Conservation (phyloP, 2,888 invertebrate genomes). For the Pocota personata region DNA sequence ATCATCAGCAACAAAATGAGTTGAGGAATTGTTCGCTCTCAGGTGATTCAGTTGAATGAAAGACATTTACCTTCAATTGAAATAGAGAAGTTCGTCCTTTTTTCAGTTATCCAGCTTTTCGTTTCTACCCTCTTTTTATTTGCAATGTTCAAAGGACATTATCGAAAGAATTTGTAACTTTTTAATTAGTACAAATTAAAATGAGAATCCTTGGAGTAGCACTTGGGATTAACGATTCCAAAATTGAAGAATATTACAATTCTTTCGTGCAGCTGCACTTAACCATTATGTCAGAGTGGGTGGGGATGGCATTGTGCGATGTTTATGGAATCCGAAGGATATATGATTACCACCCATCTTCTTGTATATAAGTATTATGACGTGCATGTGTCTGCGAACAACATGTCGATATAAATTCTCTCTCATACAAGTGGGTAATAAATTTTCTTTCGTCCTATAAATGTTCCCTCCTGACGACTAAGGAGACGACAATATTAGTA, state of each 20-base stretch:
- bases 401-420: constrained; percentile 50
- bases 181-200: constrained; percentile 73
- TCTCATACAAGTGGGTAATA: constrained; percentile 54
- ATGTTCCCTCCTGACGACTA: constrained; percentile 33
- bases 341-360: constrained; percentile 11
- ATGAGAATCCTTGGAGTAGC: constrained; percentile 58
- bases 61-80: constrained; percentile 56
- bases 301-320: background rate
- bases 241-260: constrained; percentile 51
- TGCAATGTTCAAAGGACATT: constrained; percentile 53
- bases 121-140: background rate
- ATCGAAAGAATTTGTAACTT: constrained; percentile 71
- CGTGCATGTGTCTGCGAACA: constrained; percentile 49
- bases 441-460: constrained; percentile 50
- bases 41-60: constrained; percentile 66
- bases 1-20: constrained; percentile 9
- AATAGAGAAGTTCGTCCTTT: constrained; percentile 61
- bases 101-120: constrained; percentile 24
- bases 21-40: constrained; percentile 27
- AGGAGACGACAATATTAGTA: constrained; percentile 63
- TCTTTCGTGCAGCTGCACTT: constrained; percentile 41
- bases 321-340: constrained; percentile 38
- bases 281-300: background rate
- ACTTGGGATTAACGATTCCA: constrained; percentile 59
- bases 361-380: constrained; percentile 26